Conservation (phyloP, 2,888 invertebrate genomes). For the Apodemia zela region DNA sequence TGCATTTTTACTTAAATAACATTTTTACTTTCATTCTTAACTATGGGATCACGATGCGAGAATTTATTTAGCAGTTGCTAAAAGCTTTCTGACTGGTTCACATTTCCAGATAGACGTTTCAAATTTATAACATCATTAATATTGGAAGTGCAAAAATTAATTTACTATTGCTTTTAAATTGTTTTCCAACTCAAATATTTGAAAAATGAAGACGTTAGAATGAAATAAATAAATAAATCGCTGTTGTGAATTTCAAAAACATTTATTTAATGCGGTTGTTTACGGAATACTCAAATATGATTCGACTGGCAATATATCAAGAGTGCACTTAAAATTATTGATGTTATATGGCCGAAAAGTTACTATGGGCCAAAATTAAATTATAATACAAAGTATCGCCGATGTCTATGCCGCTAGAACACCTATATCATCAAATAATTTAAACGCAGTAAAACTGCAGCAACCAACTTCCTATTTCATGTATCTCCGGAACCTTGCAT, state of each 20-base stretch:
- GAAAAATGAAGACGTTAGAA: background rate
- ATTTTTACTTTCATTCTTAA: slow-evolving; percentile 20
- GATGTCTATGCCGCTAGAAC: no score
- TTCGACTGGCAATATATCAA: slow-evolving; percentile 60
- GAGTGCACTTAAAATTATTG: slow-evolving; percentile 59
- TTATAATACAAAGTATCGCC: no score
- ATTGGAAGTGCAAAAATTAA: background rate
- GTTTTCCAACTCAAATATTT: slow-evolving; percentile 31
- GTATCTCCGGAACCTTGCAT: no score
- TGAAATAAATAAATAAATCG: slow-evolving; percentile 18
- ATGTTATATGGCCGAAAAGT: slow-evolving; percentile 40
- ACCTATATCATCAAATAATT: no score
- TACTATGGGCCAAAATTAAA: slow-evolving; percentile 15
- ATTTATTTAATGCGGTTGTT: slow-evolving; percentile 8
- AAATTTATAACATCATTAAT: slow-evolving; percentile 8
- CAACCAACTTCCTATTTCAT: no score
- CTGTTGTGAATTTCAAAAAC: slow-evolving; percentile 18
- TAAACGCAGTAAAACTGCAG: no score
- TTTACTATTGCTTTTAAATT: slow-evolving; percentile 21
- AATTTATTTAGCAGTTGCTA: slow-evolving; percentile 52
- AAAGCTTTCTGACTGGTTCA: slow-evolving; percentile 33
- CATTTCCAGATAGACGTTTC: background rate
- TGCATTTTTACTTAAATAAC: slow-evolving; percentile 6
- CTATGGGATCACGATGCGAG: slow-evolving; percentile 46
- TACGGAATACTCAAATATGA: slow-evolving; percentile 16